These are phyloP conservation scores for Chorisops tibialis DNA, from an alignment of 2,888 invertebrate species.

Conservation along the genomic window DNA sequence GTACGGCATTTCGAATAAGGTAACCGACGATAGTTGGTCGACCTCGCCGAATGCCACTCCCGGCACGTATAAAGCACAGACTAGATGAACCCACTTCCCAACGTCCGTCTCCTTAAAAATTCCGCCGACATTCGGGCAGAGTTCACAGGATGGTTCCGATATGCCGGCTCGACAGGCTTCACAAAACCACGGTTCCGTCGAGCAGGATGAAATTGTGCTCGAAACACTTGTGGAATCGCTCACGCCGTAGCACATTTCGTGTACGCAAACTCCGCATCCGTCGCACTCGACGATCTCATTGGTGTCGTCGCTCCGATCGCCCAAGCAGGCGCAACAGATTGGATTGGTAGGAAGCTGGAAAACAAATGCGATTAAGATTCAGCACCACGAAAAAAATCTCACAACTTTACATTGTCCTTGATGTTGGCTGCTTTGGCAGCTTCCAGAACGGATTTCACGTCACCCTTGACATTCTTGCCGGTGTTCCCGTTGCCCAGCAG, in stretches of 20 bases:
- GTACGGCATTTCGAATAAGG: constrained; percentile 96
- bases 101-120: constrained; percentile 96
- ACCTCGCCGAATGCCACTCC: constrained; percentile 97
- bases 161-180: constrained; percentile 94
- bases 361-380: background rate
- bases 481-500: background rate
- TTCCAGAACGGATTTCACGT: constrained; percentile 33
- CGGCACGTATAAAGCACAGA: constrained; percentile 96
- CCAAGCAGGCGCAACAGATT: constrained; percentile 90
- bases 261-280: constrained; percentile 92
- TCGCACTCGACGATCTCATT: constrained; percentile 98
- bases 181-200: constrained; percentile 99
- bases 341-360: constrained; percentile 60
- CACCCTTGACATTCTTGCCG: constrained; percentile 26
- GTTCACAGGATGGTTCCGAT: constrained; percentile 84
- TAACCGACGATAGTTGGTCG: constrained; percentile 85
- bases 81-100: constrained; percentile 96
- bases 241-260: constrained; percentile 96
- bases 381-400: background rate
- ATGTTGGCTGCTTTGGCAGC: constrained; percentile 10
- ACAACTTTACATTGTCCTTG: constrained; percentile 6
- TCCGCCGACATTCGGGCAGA: constrained; percentile 90
- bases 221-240: constrained; percentile 87
- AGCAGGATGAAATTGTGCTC: constrained; percentile 89
- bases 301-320: constrained; percentile 86